Base-by-base conservation (phyloP, 2,888 invertebrate species). In the Drosophila leonis region DNA sequence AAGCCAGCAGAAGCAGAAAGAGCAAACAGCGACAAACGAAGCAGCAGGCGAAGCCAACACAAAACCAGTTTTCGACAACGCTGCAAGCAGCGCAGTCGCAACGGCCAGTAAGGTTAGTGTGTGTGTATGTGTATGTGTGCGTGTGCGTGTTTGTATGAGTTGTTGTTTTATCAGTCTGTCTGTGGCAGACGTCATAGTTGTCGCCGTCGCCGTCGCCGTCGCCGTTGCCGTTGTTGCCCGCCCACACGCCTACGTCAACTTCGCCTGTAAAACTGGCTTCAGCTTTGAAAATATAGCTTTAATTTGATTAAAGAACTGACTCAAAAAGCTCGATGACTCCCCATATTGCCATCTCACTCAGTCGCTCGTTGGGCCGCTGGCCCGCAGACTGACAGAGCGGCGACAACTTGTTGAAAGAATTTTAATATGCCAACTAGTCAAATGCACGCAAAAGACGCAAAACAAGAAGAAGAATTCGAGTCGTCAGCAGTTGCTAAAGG, bases 11-110 rank as follows among this genome's bases (percentile, higher is more conserved):
- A 39, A 52, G 29, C n/a, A 56, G 29, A 56, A 54, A 33, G 55
- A 71, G 57, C 12, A 48, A 35, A 27, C 46, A 51, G 55, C 24
- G 49, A 41, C 46, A 56, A 15, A 27, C 39, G 63, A 51, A 77
- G 37, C 59, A 76, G 44, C 64, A 67, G 41, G 37, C 65, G 59
- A 48, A 77, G 61, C 56, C 55, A 72, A 64, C 49, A 64, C 69
- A 63, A 87, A 85, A 85, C 86, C 90, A 72, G 90, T 85, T 90
- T 88, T 89, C 54, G 72, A 72, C 75, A 72, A 79, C 71, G 75
- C 75, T 73, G 72, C 78, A 49, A 75, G 83, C 88, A 84, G 89
- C 83, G 83, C 89, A 89, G 88, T 87, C 83, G 85, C 85, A 89
- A 76, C 89, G 76, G 59, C 56, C 24, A 56, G 33, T 67, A 55